Evolutionary conservation across 2,888 invertebrate species (phyloP).

Genomic region (Drosophila meridionalis): DNA sequence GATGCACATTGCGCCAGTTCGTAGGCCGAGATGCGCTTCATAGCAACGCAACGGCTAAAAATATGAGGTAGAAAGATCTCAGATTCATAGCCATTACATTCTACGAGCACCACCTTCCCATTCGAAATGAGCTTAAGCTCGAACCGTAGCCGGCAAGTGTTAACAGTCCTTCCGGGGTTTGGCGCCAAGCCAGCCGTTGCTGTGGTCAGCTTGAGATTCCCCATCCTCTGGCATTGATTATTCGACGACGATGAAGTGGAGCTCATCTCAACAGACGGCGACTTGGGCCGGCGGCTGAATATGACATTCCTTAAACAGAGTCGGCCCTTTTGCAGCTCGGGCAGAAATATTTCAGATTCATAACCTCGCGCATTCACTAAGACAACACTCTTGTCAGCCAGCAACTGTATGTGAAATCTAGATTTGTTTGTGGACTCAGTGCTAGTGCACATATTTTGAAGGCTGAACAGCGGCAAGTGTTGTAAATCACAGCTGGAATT

Average conservation of each 20-base stretch:
- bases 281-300: slow-evolving; percentile 25
- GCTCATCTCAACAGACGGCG: background rate
- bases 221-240: background rate
- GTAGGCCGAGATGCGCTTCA: slow-evolving; percentile 59
- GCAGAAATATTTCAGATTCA: slow-evolving; percentile 64
- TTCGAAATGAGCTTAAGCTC: slow-evolving; percentile 56
- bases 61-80: slow-evolving; percentile 64
- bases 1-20: slow-evolving; percentile 32
- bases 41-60: slow-evolving; percentile 46
- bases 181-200: slow-evolving; percentile 28
- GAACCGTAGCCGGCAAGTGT: slow-evolving; percentile 3
- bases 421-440: background rate
- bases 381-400: slow-evolving; percentile 48
- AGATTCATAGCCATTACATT: slow-evolving; percentile 64
- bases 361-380: slow-evolving; percentile 41
- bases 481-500: slow-evolving; percentile 12
- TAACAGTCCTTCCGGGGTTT: background rate
- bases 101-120: slow-evolving; percentile 57
- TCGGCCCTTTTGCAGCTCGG: slow-evolving; percentile 31
- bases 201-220: slow-evolving; percentile 27
- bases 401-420: slow-evolving; percentile 39
- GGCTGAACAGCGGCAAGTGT: background rate
- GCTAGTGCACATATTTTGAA: slow-evolving; percentile 20
- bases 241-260: background rate
- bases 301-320: slow-evolving; percentile 45